Base-by-base conservation (phyloP, 1,140 invertebrate genomes). In the Drosophila varians region DNA sequence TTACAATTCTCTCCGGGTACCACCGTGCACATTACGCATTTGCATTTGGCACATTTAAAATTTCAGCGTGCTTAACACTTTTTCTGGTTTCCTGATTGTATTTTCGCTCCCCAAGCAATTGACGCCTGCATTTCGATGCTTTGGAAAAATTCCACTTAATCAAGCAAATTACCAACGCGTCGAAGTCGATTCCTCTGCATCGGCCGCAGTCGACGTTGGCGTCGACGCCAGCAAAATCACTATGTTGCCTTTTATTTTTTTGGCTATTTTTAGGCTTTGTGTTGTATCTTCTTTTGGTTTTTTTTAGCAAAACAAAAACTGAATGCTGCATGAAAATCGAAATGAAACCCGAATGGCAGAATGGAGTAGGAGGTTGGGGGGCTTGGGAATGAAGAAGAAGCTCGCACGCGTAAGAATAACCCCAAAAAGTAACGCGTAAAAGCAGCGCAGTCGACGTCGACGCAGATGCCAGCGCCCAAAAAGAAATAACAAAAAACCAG, bases 121-220 rank as follows among this genome's bases (percentile, higher is more conserved):
- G n/a, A n/a, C n/a, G 52, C 61, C 49, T 86, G 75, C 80, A 79
- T 71, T 86, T 80, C 47, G 65, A 11, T 62, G 52, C 19, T 70
- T 62, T 83, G 80, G 76, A 83, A 86, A 86, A 79, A 84, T 86
- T 87, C 76, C 80, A 84, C 73, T 87, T 84, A 87, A 86, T 84
- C 82, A 86, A 73, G 68, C 82, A 86, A 86, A 84, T 86, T 84
- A 86, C 76, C 76, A 76, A 80, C 53, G 80, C 76, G 72, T 66
- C 72, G 58, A 57, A 38, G 58, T 62, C 8, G 8, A 7, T 28
- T 7, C 26, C 61, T 18, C 34, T 21, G 31, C 28, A 54, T 23
- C 34, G n/a, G 26, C 26, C 9, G 8, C 26, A 28, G 72, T 70
- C 21, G 52, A 7, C 52, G 46, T 34, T 36, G 49, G 11, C 26